Evolutionary conservation across 2,888 invertebrate genomes (phyloP), one percentile per base, ranked within the genome.

Genomic region (Acrobeloides nanus): DNA sequence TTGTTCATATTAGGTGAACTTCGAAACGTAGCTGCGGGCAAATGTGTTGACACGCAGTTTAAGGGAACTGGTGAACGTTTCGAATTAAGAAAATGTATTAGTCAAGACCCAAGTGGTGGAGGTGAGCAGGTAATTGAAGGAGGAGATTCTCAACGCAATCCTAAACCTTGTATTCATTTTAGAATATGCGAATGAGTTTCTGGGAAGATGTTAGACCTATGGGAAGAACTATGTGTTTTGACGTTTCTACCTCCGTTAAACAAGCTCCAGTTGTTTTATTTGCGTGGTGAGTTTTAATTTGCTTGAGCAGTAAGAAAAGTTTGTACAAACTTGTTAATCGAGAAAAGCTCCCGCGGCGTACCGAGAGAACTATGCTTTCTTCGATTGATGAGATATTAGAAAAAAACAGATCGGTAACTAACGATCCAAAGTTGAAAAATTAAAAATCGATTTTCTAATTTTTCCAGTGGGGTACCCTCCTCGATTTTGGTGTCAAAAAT

Each of bases 161-260:
- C n/a, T n/a, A n/a, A n/a, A n/a, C n/a, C n/a, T n/a, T n/a, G n/a
- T n/a, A n/a, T n/a, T n/a, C n/a, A n/a, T n/a, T 59, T 46, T 21
- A 53, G 55, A 48, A 45, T 20, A 38, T 59, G 26, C 51, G 61
- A 1, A 40, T 59, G 29, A 50, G 51, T 25, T 64, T 64, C 51
- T 71, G 70, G 67, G 84, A 84, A 75, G 89, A 89, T 69, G 80
- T 89, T 53, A 81, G 87, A 51, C 82, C 83, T 2, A 73, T 72
- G 1, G 81, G 82, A 55, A 78, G 84, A 4, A 82, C 81, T 20
- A 81, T 86, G 57, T 93, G 93, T 74, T 84, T 89, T 78, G 92
- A 93, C 74, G 84, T 89, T 0, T 78, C 81, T 0, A 81, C 82
- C 50, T 80, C 82, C 0, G 79, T 80, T 3, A 76, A 81, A 1